Conservation (phyloP, 2,888 invertebrate species). For the Baronia brevicornis region DNA sequence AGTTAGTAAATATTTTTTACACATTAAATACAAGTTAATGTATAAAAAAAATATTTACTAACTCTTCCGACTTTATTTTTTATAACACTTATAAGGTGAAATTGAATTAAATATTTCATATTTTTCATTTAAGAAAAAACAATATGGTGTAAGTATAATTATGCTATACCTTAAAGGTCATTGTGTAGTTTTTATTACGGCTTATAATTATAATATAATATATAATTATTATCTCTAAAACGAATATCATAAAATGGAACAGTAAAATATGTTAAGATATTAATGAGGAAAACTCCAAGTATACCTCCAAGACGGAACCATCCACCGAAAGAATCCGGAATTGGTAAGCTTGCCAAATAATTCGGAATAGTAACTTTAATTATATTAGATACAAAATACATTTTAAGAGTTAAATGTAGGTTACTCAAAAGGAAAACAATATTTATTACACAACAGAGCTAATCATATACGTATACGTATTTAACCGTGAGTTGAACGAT, state of each 20-base stretch:
- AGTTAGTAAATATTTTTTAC: too few relatives aligned
- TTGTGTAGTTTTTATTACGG: too few relatives aligned
- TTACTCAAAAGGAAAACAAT: conserved; percentile 1
- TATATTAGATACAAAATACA: conserved; percentile 85
- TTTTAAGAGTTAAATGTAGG: conserved; percentile 49
- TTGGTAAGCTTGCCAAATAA: conserved; percentile 88
- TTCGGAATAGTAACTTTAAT: conserved; percentile 88
- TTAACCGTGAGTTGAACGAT: too few relatives aligned
- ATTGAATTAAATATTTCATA: too few relatives aligned
- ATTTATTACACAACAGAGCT: conserved; percentile 2
- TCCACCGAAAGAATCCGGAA: conserved; percentile 88
- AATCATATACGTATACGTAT: conserved; percentile 1
- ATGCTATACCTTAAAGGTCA: too few relatives aligned
- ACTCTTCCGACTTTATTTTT: too few relatives aligned
- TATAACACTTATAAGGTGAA: too few relatives aligned
- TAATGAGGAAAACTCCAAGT: conserved; percentile 1
- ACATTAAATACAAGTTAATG: too few relatives aligned
- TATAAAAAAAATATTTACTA: too few relatives aligned
- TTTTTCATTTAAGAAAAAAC: too few relatives aligned
- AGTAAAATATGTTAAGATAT: conserved; percentile 18
- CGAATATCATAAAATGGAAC: conserved; percentile 19
- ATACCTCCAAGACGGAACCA: conserved; percentile 90
- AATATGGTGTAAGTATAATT: background rate
- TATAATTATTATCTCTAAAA: conserved; percentile 13
- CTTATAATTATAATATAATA: conserved; percentile 7